These are phyloP conservation scores for Cydia fagiglandana DNA, from an alignment of 1,140 invertebrate species.

Conservation along the genomic window DNA sequence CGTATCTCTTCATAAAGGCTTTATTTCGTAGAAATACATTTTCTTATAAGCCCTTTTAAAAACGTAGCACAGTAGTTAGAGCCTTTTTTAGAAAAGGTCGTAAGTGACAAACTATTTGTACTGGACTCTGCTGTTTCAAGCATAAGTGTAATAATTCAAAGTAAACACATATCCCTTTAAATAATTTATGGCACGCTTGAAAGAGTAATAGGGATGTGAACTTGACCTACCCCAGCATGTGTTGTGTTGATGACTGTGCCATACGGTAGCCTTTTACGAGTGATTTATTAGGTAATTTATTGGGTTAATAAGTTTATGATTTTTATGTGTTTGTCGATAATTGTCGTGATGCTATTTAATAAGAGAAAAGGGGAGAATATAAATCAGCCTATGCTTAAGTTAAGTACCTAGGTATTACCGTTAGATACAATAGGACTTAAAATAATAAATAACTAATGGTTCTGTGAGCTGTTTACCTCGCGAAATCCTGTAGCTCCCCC, in stretches of 20 bases:
- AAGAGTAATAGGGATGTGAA: conserved; percentile 18
- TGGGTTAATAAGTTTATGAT: background rate
- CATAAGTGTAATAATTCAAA: background rate
- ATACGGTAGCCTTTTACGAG: conserved; percentile 3
- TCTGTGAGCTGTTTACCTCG: too few relatives aligned
- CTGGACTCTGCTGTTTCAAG: background rate
- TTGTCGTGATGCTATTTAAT: background rate
- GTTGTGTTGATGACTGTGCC: conserved; percentile 18
- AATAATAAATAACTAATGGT: too few relatives aligned
- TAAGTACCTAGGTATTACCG: too few relatives aligned
- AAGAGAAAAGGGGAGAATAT: background rate
- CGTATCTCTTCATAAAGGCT: background rate
- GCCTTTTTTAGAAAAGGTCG: background rate
- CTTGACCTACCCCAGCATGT: conserved; percentile 23
- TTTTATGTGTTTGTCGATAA: background rate
- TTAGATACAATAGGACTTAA: too few relatives aligned
- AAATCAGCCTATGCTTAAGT: too few relatives aligned
- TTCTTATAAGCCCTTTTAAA: background rate
- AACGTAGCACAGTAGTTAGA: background rate
- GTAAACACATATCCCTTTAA: conserved; percentile 6
- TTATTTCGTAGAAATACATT: background rate
- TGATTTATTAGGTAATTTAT: conserved; percentile 9
- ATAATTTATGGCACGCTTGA: conserved; percentile 25
- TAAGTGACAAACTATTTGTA: background rate
- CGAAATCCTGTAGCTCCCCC: too few relatives aligned